Evolutionary conservation across 2,888 invertebrate species (phyloP).

Genomic region (Hirtodrosophila duncani): DNA sequence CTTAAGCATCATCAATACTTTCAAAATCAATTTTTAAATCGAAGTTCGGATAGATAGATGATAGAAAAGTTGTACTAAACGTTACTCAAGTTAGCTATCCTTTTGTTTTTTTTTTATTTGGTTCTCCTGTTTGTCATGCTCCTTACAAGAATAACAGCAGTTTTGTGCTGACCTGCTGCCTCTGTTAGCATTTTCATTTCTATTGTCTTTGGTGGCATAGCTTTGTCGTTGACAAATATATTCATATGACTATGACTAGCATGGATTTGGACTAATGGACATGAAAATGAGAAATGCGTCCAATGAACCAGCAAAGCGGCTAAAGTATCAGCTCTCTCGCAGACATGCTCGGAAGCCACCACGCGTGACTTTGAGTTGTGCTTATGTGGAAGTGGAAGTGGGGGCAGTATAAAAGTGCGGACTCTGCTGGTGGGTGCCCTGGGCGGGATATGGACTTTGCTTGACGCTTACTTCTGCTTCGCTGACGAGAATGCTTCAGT

Average conservation of each 20-base stretch:
- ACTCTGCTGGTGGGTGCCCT: background rate
- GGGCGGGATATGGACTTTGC: conserved; percentile 12
- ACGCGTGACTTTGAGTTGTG: conserved; percentile 14
- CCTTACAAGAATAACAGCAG: conserved; percentile 27
- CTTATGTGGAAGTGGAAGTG: background rate
- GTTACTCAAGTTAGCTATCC: conserved; percentile 69
- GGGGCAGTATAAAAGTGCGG: background rate
- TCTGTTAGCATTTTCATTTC: background rate
- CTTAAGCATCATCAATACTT: no score
- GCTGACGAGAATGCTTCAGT: conserved; percentile 36
- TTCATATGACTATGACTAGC: conserved; percentile 42
- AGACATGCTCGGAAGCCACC: conserved; percentile 10
- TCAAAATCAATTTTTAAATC: no score
- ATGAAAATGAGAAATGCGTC: conserved; percentile 72
- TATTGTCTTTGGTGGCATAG: conserved; percentile 13
- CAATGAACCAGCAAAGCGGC: conserved; percentile 68
- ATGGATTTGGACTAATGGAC: conserved; percentile 58
- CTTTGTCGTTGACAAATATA: conserved; percentile 63
- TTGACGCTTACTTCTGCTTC: conserved; percentile 21
- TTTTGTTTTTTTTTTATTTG: conserved; percentile 64
- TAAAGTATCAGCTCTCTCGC: conserved; percentile 36
- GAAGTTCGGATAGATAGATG: no score
- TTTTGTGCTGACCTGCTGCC: conserved; percentile 26
- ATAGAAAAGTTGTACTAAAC: no score
- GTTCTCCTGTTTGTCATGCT: conserved; percentile 59